These are phyloP conservation scores for Thunnus thynnus DNA, from an alignment of 2,113 vertebrate species.

Conservation along the genomic window DNA sequence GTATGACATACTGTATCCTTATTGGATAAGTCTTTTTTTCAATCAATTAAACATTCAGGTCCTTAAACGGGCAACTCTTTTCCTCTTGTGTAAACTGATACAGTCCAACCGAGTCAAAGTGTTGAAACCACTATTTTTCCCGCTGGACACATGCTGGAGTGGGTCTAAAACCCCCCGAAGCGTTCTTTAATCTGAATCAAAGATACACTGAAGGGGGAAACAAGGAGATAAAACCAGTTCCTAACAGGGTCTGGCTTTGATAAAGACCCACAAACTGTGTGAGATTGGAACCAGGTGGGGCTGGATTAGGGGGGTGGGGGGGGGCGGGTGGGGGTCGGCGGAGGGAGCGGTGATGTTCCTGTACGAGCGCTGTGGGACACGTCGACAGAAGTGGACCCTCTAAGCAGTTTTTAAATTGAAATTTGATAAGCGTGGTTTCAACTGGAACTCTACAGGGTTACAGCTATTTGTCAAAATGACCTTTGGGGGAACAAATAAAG, in stretches of 20 bases:
- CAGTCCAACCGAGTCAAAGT: slow-evolving; percentile 20
- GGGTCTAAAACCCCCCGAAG: slow-evolving; percentile 30
- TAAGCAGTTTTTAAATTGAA: slow-evolving; percentile 45
- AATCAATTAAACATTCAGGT: slow-evolving; percentile 7
- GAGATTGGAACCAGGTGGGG: slow-evolving; percentile 78
- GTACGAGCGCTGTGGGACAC: slow-evolving; percentile 35
- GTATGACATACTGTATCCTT: background rate
- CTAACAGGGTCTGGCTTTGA: slow-evolving; percentile 73
- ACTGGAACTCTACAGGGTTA: background rate
- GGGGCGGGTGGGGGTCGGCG: too few species aligned
- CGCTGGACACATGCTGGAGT: slow-evolving; percentile 40
- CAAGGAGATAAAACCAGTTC: slow-evolving; percentile 72
- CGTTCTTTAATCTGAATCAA: slow-evolving; percentile 66
- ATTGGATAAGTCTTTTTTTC: slow-evolving; percentile 7
- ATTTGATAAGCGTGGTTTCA: slow-evolving; percentile 49
- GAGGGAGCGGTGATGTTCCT: slow-evolving; percentile 11
- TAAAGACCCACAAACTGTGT: slow-evolving; percentile 65
- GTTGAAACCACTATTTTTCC: slow-evolving; percentile 45
- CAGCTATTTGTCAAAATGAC: slow-evolving; percentile 26
- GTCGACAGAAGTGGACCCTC: slow-evolving; percentile 29
- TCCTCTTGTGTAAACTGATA: slow-evolving; percentile 19
- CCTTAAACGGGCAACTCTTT: background rate
- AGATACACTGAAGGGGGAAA: slow-evolving; percentile 65
- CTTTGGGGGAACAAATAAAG: slow-evolving; percentile 12
- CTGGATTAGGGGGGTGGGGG: slow-evolving; percentile 23